Evolutionary conservation across 2,113 vertebrate species (phyloP).

Genomic region (mouse (Mus musculus)): DNA sequence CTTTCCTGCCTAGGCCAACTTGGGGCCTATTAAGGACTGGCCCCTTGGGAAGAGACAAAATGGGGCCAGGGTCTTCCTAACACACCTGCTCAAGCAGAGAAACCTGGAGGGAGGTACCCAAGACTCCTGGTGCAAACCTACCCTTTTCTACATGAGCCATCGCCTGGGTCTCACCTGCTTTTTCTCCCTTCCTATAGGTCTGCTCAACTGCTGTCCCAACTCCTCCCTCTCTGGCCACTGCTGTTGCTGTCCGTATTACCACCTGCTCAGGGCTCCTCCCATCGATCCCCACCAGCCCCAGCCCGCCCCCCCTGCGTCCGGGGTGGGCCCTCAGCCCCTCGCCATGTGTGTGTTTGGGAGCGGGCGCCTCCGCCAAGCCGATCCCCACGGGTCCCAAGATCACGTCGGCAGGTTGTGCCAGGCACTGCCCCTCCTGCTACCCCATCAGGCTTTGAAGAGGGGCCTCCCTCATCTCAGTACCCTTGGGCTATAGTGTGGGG

Average conservation of each 20-base stretch:
- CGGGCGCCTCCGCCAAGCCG: conserved; percentile 84
- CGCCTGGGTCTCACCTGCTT: conserved; percentile 35
- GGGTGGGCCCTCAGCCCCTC: conserved; percentile 82
- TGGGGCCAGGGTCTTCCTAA: neutral
- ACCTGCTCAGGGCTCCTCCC: conserved; percentile 82
- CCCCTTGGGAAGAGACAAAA: neutral
- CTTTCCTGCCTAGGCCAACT: conserved; percentile 14
- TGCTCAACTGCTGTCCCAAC: conserved; percentile 79
- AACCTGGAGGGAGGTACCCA: neutral
- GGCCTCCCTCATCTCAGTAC: conserved; percentile 90
- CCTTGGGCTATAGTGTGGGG: conserved; percentile 92
- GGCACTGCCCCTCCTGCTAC: conserved; percentile 85
- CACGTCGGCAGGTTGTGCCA: conserved; percentile 82
- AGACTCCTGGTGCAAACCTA: neutral
- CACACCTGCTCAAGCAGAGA: neutral
- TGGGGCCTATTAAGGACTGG: neutral
- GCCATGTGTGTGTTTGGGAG: conserved; percentile 87
- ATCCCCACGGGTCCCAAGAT: conserved; percentile 81
- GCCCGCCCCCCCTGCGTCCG: conserved; percentile 86
- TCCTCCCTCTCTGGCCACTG: conserved; percentile 87
- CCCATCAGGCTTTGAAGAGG: conserved; percentile 88
- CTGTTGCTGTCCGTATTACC: conserved; percentile 81
- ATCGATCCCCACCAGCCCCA: conserved; percentile 77
- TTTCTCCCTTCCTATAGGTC: conserved; percentile 73
- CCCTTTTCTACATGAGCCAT: neutral